These are phyloP conservation scores for Amblyopsis hoosieri DNA, from an alignment of 2,797 vertebrate species.

Conservation along the genomic window DNA sequence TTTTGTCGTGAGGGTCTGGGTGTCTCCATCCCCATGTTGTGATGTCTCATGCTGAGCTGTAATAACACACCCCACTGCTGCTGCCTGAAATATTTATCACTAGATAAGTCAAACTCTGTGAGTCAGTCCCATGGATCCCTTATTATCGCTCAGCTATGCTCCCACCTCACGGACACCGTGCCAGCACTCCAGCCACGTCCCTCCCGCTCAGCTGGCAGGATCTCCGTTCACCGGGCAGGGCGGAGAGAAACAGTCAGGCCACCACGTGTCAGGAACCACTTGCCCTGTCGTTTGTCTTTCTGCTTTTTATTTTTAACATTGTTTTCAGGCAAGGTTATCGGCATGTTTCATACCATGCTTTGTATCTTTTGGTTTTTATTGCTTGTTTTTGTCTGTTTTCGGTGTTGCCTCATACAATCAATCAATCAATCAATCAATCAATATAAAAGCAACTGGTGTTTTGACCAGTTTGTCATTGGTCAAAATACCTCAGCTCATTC, in stretches of 20 bases:
- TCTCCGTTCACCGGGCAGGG: conserved; percentile 19
- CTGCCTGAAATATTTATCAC: conserved; percentile 78
- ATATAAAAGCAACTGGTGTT: no score
- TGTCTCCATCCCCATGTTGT: conserved; percentile 64
- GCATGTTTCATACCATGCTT: conserved; percentile 3
- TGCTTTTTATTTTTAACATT: conserved; percentile 5
- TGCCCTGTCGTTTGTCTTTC: conserved; percentile 30
- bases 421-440: no score
- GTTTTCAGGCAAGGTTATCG: conserved; percentile 14
- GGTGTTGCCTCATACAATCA: no score
- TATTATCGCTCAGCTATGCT: conserved; percentile 64
- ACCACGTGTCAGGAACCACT: conserved; percentile 39
- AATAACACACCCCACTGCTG: conserved; percentile 77
- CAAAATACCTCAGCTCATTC: no score
- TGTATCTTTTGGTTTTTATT: conserved; percentile 1
- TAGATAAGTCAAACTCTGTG: conserved; percentile 70
- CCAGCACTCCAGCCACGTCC: conserved; percentile 53
- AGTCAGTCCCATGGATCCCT: conserved; percentile 70
- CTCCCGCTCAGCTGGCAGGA: conserved; percentile 42
- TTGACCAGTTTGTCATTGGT: no score
- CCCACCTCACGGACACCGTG: conserved; percentile 61
- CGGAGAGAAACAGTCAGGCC: conserved; percentile 27
- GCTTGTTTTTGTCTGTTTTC: neutral
- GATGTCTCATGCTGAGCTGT: conserved; percentile 69
- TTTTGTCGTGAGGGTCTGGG: conserved; percentile 61